Conservation (phyloP, 2,888 invertebrate genomes). For the Eupithecia centaureata region DNA sequence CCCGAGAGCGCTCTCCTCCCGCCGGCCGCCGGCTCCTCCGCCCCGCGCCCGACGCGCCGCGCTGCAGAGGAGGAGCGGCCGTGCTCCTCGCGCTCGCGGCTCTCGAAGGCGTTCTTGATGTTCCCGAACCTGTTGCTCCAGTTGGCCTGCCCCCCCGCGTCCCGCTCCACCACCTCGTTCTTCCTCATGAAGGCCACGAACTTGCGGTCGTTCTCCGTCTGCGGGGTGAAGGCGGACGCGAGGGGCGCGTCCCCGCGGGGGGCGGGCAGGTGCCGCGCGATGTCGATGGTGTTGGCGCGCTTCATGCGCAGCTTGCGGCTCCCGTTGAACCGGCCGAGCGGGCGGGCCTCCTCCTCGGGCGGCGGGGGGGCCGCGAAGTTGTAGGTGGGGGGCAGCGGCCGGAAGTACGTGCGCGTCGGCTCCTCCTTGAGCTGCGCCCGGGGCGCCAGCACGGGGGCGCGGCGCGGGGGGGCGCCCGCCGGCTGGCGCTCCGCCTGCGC, state of each 20-base stretch:
- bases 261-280: slow-evolving; percentile 88
- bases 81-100: slow-evolving; percentile 67
- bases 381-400: slow-evolving; percentile 73
- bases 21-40: slow-evolving; percentile 80
- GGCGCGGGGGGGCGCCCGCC: slow-evolving; percentile 36
- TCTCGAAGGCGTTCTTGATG: slow-evolving; percentile 92
- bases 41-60: slow-evolving; percentile 85
- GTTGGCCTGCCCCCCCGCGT: slow-evolving; percentile 76
- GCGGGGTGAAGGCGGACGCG: slow-evolving; percentile 89
- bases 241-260: slow-evolving; percentile 76
- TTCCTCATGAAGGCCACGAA: slow-evolving; percentile 93
- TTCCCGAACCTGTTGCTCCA: slow-evolving; percentile 94
- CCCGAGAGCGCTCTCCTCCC: slow-evolving; percentile 61
- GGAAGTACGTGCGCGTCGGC: slow-evolving; percentile 61
- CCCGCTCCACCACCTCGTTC: slow-evolving; percentile 75
- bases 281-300: slow-evolving; percentile 94
- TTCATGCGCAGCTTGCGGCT: slow-evolving; percentile 91
- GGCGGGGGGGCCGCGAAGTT: slow-evolving; percentile 72
- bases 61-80: slow-evolving; percentile 80
- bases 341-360: slow-evolving; percentile 67
- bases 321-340: slow-evolving; percentile 77
- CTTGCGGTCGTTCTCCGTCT: slow-evolving; percentile 93
- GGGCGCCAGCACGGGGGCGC: slow-evolving; percentile 47
- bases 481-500: slow-evolving; percentile 57
- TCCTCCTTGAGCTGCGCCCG: slow-evolving; percentile 56